phyloP scores from a whole-genome alignment of 2,113 vertebrate species.

The Lepidiolamprologus cunningtoni region DNA sequence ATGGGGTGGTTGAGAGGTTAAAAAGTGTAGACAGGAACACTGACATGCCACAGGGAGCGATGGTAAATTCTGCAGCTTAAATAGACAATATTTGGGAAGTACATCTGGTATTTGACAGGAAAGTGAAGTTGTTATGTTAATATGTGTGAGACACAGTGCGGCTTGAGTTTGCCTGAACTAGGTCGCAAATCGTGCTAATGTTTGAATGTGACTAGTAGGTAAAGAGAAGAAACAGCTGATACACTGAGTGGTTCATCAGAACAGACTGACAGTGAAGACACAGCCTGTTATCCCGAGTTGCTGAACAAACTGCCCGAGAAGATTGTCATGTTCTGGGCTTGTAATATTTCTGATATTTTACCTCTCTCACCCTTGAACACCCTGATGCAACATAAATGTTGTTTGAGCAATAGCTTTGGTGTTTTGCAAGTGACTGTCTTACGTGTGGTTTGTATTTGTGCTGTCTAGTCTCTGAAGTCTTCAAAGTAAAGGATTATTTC shows the following conservation, averaged over 20 bases:
- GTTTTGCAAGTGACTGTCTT: not conserved
- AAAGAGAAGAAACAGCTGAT: not conserved
- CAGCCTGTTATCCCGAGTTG: not conserved
- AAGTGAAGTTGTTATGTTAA: not conserved
- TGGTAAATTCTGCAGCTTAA: not conserved
- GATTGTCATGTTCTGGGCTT: not conserved
- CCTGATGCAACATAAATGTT: conserved; percentile 24
- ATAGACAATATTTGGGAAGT: not conserved
- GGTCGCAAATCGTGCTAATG: not conserved
- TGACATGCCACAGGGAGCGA: not conserved
- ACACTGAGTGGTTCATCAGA: not conserved
- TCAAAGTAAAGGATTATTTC: not conserved
- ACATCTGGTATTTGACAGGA: not conserved
- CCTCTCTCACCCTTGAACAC: not conserved
- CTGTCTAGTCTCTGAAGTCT: not conserved
- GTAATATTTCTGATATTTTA: not conserved
- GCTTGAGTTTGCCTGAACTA: not conserved
- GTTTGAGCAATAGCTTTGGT: conserved; percentile 11
- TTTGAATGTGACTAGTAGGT: not conserved
- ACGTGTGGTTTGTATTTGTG: not conserved
- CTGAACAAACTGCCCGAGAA: not conserved
- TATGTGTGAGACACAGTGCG: not conserved
- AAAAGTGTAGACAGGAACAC: not conserved
- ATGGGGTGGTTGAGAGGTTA: not conserved
- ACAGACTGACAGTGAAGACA: not conserved